phyloP scores from a whole-genome alignment of 2,113 vertebrate genomes.

The Octodon degus region DNA sequence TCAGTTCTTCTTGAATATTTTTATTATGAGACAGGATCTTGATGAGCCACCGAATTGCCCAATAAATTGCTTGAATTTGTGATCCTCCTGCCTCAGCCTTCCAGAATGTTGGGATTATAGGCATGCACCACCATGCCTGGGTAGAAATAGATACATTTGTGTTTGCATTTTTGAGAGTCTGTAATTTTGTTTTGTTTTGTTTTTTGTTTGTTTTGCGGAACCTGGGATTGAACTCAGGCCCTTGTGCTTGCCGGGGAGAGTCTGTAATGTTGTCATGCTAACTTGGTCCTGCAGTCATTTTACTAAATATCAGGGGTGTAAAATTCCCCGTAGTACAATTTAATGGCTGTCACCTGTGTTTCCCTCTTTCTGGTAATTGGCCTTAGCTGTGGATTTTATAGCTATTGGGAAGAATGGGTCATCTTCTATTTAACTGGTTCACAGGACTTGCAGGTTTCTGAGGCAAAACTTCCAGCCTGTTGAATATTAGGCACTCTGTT shows the following conservation, averaged over 20 bases:
- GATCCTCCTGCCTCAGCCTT: neutral
- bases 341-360: neutral
- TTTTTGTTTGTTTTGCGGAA: too few species aligned
- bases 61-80: neutral
- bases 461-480: neutral
- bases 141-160: neutral
- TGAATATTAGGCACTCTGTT: rapidly evolving
- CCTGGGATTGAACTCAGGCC: too few species aligned
- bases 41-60: neutral
- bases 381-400: neutral
- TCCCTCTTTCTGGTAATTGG: neutral
- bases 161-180: neutral
- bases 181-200: neutral
- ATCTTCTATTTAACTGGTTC: neutral
- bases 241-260: too few species aligned
- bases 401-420: neutral
- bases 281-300: neutral
- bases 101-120: neutral
- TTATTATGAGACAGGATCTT: neutral
- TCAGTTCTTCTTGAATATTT: neutral
- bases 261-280: neutral
- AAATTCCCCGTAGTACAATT: too few species aligned
- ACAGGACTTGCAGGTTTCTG: neutral
- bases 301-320: too few species aligned
- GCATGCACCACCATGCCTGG: neutral